Evolutionary conservation across 2,797 vertebrate genomes (phyloP).

Genomic region (Prionace glauca): DNA sequence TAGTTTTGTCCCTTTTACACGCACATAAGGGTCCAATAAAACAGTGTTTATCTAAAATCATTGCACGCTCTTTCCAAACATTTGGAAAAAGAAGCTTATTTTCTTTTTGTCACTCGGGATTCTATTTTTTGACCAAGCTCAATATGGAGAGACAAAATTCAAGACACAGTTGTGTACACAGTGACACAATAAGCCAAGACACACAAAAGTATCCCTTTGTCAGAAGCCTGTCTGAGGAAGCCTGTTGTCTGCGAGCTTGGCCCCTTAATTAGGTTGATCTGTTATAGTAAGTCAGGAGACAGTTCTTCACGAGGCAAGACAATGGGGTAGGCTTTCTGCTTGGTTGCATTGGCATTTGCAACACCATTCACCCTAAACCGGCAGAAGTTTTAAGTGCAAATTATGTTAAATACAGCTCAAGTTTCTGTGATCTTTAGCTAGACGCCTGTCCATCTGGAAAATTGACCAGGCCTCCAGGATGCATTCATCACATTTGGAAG

Average conservation of each 20-base stretch:
- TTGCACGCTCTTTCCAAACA: not conserved
- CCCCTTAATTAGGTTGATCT: not conserved
- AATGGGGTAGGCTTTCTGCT: not conserved
- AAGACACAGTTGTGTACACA: not conserved
- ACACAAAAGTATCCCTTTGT: not conserved
- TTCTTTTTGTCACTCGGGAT: not conserved
- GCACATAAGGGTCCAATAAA: slow-evolving; percentile 31
- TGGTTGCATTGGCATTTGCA: not conserved
- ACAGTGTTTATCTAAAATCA: not conserved
- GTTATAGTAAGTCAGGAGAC: not conserved
- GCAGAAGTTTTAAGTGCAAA: not conserved
- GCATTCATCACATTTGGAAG: not conserved
- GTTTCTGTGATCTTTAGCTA: not conserved
- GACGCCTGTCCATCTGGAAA: too few relatives aligned
- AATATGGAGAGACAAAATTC: not conserved
- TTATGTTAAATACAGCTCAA: not conserved
- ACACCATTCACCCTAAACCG: not conserved
- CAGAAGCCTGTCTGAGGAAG: not conserved
- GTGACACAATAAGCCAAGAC: not conserved
- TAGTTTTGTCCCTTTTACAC: not conserved
- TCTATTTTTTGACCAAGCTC: not conserved
- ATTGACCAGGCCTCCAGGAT: too few relatives aligned
- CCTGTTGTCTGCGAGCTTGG: not conserved
- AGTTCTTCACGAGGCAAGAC: not conserved
- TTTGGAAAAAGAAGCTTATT: not conserved